phyloP scores from a whole-genome alignment of 2,113 vertebrate species.

The Sminthopsis crassicaudata region DNA sequence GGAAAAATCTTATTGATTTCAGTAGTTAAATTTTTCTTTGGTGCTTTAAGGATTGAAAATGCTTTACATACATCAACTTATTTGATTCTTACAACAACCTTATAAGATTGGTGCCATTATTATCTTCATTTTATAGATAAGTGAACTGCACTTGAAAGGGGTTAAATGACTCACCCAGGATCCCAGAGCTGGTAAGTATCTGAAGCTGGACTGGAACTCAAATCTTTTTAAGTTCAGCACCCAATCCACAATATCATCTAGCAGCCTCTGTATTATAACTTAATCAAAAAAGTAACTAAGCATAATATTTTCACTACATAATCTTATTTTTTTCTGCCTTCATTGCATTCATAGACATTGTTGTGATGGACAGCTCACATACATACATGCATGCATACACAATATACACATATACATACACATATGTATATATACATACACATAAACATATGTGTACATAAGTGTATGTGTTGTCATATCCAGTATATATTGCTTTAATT shows the following conservation, averaged over 20 bases:
- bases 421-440: too few species aligned
- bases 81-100: neutral
- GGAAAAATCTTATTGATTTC: neutral
- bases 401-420: too few species aligned
- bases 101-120: neutral
- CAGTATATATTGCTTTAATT: neutral
- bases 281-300: neutral
- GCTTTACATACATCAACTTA: neutral
- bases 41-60: neutral
- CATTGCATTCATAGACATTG: neutral
- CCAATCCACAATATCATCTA: neutral
- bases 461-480: neutral
- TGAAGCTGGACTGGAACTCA: neutral
- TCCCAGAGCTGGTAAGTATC: neutral
- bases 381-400: neutral
- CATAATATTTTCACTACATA: neutral
- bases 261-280: neutral
- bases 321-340: neutral
- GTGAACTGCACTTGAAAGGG: neutral
- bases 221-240: neutral
- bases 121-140: neutral
- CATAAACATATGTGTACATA: neutral
- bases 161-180: neutral
- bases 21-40: neutral
- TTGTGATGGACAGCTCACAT: neutral